Conservation (phyloP, 2,888 invertebrate genomes). For the Poecilobothrus nobilitatus region DNA sequence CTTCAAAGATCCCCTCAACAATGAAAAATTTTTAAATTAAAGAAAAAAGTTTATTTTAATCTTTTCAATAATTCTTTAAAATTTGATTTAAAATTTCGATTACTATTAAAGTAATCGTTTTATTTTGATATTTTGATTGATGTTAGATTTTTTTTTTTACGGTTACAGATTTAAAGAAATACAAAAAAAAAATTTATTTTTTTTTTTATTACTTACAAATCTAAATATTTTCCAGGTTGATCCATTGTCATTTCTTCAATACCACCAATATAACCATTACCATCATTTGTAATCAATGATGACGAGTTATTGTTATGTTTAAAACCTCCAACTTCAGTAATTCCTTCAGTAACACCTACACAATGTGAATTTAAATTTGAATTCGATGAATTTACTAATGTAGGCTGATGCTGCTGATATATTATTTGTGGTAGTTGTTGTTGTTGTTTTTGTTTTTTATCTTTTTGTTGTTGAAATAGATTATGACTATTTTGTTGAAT, state of each 20-base stretch:
- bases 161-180: too few species aligned
- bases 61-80: too few species aligned
- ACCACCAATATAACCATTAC: neutral
- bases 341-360: neutral
- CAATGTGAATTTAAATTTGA: conserved; percentile 4
- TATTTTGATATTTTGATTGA: too few species aligned
- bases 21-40: too few species aligned
- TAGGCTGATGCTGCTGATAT: conserved; percentile 26
- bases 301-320: conserved; percentile 6
- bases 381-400: neutral
- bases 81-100: too few species aligned
- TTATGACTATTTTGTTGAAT: conserved; percentile 15
- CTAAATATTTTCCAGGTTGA: conserved; percentile 16
- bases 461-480: conserved; percentile 20
- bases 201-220: conserved; percentile 10
- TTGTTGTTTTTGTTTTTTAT: conserved; percentile 14
- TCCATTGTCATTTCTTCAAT: neutral
- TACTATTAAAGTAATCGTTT: too few species aligned
- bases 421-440: conserved; percentile 13
- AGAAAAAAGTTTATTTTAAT: too few species aligned
- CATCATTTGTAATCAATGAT: conserved; percentile 9
- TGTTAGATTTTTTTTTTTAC: too few species aligned
- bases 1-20: too few species aligned
- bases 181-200: too few species aligned
- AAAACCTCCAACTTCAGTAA: conserved; percentile 5